Base-by-base conservation (phyloP, 23 tunicate genomes). In the Trididemnum miniatum region DNA sequence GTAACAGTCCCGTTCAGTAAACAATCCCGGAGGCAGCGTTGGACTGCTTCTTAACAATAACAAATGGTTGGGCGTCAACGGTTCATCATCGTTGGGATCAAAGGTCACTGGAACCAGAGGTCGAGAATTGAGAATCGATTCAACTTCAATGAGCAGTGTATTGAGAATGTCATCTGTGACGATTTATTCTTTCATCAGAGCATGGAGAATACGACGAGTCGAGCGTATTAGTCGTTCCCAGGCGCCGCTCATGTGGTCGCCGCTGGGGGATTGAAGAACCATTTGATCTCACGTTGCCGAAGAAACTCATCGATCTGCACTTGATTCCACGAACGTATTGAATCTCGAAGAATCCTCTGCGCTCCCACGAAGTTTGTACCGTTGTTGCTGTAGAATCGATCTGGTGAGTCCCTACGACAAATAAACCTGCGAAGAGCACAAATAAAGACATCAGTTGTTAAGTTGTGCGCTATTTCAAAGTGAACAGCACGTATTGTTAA, bases 291-390 rank as follows among this genome's bases (percentile, higher is more conserved):
- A 1, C 44, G 30, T 36, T 72, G 86, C 2, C 75, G 25, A 29
- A 67, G 38, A 32, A 5, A 30, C 2, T 31, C 36, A 7, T 67
- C 26, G 49, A 82, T 35, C 38, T 74, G 38, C 12, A 12, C 36
- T 5, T 83, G 87, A 59, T 83, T 74, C 73, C 36, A 75, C 67
- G 22, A 51, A 12, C n/a, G 59, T 30, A 85, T 20, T 1, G 77
- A 60, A 38, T 77, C 77, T 0, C 65, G 27, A 7, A 85, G 33
- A n/a, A 79, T 39, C 12, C 33, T 28, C 28, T 85, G 59, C 0
- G 83, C 82, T 22, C 83, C 82, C 5, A 65, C 77, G 51, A 85
- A 76, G 83, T 85, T 85, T 5, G 89, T 77, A 40, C 89, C 89
- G 65, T 78, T 78, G 74, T 85, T 83, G 65, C 64, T 31, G 50